phyloP scores from a whole-genome alignment of 1,140 invertebrate species.

The Drosophila baimaii region DNA sequence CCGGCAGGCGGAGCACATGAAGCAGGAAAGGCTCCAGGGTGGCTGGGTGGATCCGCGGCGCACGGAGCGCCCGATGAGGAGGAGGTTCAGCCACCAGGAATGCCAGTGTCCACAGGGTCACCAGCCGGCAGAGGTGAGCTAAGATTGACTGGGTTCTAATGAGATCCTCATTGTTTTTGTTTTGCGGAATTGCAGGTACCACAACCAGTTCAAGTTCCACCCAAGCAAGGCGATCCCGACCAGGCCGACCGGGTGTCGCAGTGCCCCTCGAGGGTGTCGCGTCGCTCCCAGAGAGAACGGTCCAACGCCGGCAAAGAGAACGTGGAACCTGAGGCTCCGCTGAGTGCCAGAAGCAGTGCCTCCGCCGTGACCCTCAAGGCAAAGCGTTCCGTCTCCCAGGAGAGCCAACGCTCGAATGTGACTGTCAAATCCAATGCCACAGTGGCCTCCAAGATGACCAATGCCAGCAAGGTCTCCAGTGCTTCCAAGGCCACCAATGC shows the following conservation, averaged over 20 bases:
- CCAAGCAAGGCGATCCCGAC: background rate
- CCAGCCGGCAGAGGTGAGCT: background rate
- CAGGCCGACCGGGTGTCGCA: background rate
- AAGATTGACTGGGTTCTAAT: background rate
- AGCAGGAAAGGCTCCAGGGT: slow-evolving; percentile 16
- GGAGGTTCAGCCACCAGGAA: slow-evolving; percentile 7
- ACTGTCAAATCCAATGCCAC: slow-evolving; percentile 30
- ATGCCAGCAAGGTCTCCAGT: background rate
- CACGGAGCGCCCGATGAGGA: background rate
- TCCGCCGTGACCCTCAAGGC: slow-evolving; percentile 11
- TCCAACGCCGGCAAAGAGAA: background rate
- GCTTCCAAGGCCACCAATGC: background rate
- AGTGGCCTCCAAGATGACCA: background rate
- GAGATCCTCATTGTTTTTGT: background rate
- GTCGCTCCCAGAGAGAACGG: background rate
- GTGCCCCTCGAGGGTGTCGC: background rate
- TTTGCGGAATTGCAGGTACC: background rate
- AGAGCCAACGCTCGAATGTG: slow-evolving; percentile 20
- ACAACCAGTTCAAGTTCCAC: background rate
- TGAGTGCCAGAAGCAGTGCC: slow-evolving; percentile 31
- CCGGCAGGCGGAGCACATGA: background rate
- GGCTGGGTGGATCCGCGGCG: slow-evolving; percentile 22
- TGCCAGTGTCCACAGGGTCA: slow-evolving; percentile 4
- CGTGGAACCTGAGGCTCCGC: background rate
- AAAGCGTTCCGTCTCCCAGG: slow-evolving; percentile 24